These are phyloP conservation scores for Phenganax marumi DNA, from an alignment of 92 coral and sea anemone species.

Conservation along the genomic window DNA sequence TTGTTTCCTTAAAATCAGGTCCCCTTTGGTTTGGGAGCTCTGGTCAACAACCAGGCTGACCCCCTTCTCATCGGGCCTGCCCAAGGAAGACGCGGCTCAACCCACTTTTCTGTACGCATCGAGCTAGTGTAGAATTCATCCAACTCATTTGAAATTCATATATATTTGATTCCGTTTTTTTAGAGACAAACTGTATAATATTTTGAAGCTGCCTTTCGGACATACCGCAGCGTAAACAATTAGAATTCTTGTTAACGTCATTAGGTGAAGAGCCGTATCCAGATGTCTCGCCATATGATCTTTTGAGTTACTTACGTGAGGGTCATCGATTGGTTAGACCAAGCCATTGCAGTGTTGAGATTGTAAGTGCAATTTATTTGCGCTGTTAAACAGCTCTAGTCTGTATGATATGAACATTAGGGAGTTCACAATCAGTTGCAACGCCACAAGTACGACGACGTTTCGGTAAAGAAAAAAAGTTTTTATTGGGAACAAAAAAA, in stretches of 20 bases:
- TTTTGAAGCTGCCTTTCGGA: background rate
- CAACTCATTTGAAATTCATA: no score
- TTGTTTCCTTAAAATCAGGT: no score
- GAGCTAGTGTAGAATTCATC: no score
- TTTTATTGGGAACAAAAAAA: no score
- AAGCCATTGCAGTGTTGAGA: constrained; percentile 51
- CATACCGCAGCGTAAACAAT: background rate
- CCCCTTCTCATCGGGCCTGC: no score
- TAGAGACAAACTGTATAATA: background rate
- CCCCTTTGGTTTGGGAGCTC: no score
- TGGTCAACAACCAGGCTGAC: no score
- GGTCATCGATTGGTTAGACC: constrained; percentile 61
- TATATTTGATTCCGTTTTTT: background rate
- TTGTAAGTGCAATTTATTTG: constrained; percentile 51
- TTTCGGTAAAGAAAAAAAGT: no score
- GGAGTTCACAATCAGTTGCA: background rate
- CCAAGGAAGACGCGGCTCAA: no score
- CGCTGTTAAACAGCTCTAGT: background rate
- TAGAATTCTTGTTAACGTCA: background rate
- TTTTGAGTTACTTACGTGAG: constrained; percentile 40
- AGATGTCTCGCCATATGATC: constrained; percentile 30
- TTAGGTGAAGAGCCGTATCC: constrained; percentile 61
- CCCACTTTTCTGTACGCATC: no score
- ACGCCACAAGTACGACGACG: background rate
- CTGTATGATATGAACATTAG: background rate